Evolutionary conservation across 2,113 vertebrate genomes (phyloP).

Genomic region (Podocnemis expansa): DNA sequence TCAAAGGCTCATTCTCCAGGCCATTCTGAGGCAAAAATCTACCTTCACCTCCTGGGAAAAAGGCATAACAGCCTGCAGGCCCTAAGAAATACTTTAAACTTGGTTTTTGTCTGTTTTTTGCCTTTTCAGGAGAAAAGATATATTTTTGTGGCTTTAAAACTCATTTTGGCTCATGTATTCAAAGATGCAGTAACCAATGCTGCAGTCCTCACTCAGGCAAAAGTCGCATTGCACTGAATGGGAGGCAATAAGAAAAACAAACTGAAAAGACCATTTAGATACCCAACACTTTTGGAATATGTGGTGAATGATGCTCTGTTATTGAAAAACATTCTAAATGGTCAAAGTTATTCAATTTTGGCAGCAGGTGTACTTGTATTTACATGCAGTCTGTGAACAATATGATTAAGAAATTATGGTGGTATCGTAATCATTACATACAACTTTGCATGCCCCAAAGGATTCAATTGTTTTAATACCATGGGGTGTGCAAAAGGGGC

Average conservation of each 20-base stretch:
- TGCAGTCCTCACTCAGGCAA: background rate
- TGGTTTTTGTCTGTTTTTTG: background rate
- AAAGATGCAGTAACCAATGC: background rate
- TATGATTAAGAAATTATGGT: conserved; percentile 21
- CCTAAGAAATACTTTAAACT: background rate
- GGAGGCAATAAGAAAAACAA: background rate
- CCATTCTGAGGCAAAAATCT: background rate
- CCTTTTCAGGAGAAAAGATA: background rate
- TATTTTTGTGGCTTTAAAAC: background rate
- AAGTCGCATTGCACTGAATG: background rate
- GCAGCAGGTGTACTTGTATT: conserved; percentile 8
- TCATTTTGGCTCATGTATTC: background rate
- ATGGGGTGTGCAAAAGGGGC: conserved; percentile 2
- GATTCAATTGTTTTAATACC: conserved; percentile 54
- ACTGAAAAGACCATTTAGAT: background rate
- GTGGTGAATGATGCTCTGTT: background rate
- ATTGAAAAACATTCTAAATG: background rate
- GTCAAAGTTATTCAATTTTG: conserved; percentile 36
- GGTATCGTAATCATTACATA: conserved; percentile 47
- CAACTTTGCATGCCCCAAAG: conserved; percentile 20
- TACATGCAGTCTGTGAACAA: background rate
- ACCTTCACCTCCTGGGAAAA: background rate
- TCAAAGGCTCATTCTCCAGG: background rate
- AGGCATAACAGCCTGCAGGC: background rate
- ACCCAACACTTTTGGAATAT: background rate